Percentiles rank a stretch among this genome's conserved stretches.
Evolutionary conservation across 1,140 invertebrate genomes (phyloP).

Genomic region (Philotrypesis tridentata): DNA sequence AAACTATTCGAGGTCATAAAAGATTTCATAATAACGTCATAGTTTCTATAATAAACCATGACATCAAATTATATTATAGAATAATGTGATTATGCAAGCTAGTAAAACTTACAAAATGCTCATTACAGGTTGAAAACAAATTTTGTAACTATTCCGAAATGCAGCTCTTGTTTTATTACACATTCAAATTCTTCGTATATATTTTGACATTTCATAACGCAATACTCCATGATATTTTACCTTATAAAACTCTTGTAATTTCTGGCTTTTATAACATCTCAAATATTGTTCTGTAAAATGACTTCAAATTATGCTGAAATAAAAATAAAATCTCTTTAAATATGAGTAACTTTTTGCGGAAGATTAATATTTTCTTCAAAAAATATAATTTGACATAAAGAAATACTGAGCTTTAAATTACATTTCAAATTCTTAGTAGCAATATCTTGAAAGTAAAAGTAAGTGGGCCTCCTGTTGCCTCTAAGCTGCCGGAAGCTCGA

Average conservation of each 20-base stretch:
- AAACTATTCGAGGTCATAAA: background rate
- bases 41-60: background rate
- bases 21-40: background rate
- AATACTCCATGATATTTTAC: background rate
- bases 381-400: no score
- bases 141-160: background rate
- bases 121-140: no score
- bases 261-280: background rate
- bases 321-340: no score
- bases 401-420: no score
- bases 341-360: no score
- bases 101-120: no score
- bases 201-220: background rate
- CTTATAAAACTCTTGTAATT: background rate
- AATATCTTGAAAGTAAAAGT: background rate
- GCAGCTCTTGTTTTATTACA: background rate
- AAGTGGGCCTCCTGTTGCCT: background rate
- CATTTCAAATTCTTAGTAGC: background rate
- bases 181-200: background rate
- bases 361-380: no score
- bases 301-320: background rate
- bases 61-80: background rate
- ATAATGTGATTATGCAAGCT: background rate
- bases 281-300: background rate
- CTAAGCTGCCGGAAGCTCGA: conserved; percentile 17